Evolutionary conservation across 2,113 vertebrate genomes (phyloP), one percentile per base, ranked within the genome.

Genomic region (Pterophyllum scalare): DNA sequence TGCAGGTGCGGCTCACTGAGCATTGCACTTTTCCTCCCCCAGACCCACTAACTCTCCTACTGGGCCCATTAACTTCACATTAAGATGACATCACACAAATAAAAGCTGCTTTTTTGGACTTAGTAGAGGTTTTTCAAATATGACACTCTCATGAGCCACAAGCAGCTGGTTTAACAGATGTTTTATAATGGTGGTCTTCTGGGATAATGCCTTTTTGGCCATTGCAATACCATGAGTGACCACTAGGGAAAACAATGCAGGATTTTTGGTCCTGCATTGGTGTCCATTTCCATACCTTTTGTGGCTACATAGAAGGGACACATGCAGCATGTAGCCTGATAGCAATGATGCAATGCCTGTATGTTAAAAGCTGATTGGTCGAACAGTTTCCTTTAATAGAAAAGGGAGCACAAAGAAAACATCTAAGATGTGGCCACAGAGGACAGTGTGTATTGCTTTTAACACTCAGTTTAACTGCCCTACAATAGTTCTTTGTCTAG

Each of bases 71-170:
- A 54, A 72, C 46, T 1, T 72, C 28, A 52, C 20, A 33, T 72
- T 33, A 72, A 54, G 46, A 72, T 72, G 67, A 72, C 46, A n/a
- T 72, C 46, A 72, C 26, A n/a, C 67, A 72, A 72, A 72, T 33
- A 72, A 72, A 72, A 54, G 26, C 7, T 46, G 31, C 11, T 52
- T 54, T 72, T 72, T 49, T 31, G 20, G 1, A 72, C 19, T 54
- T 54, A 52, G 46, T 52, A 19, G 46, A 52, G 6, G 3, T n/a
- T 72, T 72, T 31, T 54, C 46, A 31, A 72, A 31, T 54, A 33
- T 72, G 65, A 52, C 19, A 20, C 65, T 70, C 46, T 54, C 46
- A 72, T 72, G 67, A 19, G 6, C 46, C 31, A 17, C 46, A 54
- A 54, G 19, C 67, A 72, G 46, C 67, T 72, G 67, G 7, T 54